Base-by-base conservation (phyloP, 2,113 vertebrate genomes). In the Hyla sarda region DNA sequence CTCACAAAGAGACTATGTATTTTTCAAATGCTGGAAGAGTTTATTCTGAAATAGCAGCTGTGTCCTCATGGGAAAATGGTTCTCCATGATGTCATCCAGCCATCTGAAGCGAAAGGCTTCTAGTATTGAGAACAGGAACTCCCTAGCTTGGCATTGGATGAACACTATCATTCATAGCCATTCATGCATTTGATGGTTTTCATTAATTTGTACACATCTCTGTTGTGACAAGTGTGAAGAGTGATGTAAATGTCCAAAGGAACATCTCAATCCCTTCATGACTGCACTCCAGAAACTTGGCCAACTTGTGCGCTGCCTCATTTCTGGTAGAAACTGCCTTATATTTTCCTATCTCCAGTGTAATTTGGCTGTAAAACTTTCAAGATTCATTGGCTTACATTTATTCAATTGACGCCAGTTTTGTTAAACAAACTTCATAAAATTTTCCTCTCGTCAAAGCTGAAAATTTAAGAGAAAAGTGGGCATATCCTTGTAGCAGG, bases 21-120 rank as follows among this genome's bases (percentile, higher is more conserved):
- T 41, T 23, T 62, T n/a, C 54, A 45, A 41, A 62, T 80, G 23
- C 21, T 21, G 48, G 25, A 21, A 50, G 76, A 60, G 52, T 9
- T 78, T 56, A 41, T 80, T 62, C 37, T 80, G 54, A 80, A 16
- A 62, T 60, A 62, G 56, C 77, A 80, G 77, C 77, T 80, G 77
- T 34, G 30, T n/a, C 34, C 77, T 41, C 77, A 45, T 80, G 77
- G 77, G 77, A 80, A 80, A 80, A 9, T 60, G 19, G 34, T 37
- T 80, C 34, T n/a, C 54, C 32, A 60, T 80, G 77, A 80, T 80
- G 56, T 80, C 77, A 80, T 45, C n/a, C 77, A 17, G 11, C 21
- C 34, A 32, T 58, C 48, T 41, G 34, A 80, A 45, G 12, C 16
- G 77, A 60, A 54, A 80, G 54, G 54, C 28, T 56, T 60, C 30